phyloP scores from a whole-genome alignment of 2,888 invertebrate species.

The Camptogramma bilineatum region DNA sequence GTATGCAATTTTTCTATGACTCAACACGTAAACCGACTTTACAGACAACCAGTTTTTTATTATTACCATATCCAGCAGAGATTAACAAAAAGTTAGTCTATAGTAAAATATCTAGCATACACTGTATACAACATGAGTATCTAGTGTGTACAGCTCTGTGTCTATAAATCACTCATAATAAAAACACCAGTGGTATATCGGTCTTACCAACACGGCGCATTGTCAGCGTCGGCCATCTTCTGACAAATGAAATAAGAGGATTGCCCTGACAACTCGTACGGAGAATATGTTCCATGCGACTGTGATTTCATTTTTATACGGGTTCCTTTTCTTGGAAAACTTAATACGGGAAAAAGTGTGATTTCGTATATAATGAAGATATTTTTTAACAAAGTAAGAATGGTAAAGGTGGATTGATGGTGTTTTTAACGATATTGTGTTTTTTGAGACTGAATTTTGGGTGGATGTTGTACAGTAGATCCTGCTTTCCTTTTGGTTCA shows the following conservation, averaged over 20 bases:
- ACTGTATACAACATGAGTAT: no score
- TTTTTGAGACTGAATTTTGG: no score
- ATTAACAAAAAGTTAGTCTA: neutral
- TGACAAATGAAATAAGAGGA: slow-evolving; percentile 83
- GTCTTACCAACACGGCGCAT: slow-evolving; percentile 69
- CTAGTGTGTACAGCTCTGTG: neutral
- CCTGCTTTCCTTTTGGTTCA: no score
- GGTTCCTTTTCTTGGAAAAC: slow-evolving; percentile 33
- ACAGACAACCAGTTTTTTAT: no score
- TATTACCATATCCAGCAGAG: no score
- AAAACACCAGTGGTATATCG: slow-evolving; percentile 57
- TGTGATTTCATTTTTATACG: slow-evolving; percentile 52
- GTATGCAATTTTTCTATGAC: no score
- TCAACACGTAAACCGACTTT: no score
- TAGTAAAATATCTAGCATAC: neutral
- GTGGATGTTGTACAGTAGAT: no score
- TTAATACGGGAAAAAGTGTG: neutral
- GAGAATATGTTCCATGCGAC: slow-evolving; percentile 61
- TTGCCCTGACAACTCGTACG: slow-evolving; percentile 61
- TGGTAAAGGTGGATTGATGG: no score
- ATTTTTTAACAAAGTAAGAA: no score
- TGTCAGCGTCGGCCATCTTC: slow-evolving; percentile 65
- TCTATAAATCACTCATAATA: slow-evolving; percentile 39
- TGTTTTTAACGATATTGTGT: no score
- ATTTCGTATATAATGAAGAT: neutral